These are phyloP conservation scores for Caranx ignobilis DNA, from an alignment of 2,113 vertebrate genomes.

Conservation along the genomic window DNA sequence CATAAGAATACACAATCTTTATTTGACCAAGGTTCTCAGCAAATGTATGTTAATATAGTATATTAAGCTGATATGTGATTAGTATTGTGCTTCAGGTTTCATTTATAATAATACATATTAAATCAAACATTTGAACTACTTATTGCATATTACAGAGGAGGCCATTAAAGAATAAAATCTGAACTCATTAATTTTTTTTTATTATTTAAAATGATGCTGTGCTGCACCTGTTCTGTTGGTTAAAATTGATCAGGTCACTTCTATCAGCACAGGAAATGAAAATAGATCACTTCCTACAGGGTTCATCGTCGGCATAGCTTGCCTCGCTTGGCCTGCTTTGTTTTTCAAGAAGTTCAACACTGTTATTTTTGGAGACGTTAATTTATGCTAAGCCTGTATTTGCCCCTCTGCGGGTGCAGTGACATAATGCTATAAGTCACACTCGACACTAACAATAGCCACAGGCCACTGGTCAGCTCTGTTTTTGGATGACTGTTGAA, in stretches of 20 bases:
- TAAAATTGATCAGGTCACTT: not conserved
- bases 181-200: not conserved
- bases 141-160: slow-evolving; percentile 26
- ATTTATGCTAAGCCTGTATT: slow-evolving; percentile 81
- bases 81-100: slow-evolving; percentile 23
- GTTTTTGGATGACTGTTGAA: slow-evolving; percentile 82
- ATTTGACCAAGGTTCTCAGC: slow-evolving; percentile 42
- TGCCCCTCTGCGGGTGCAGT: slow-evolving; percentile 70
- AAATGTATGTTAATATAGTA: slow-evolving; percentile 57
- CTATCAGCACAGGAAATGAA: not conserved
- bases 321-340: slow-evolving; percentile 39
- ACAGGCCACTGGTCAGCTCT: slow-evolving; percentile 79
- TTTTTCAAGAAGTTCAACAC: slow-evolving; percentile 66
- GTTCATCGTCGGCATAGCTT: slow-evolving; percentile 21
- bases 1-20: not conserved
- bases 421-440: slow-evolving; percentile 85
- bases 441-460: slow-evolving; percentile 82
- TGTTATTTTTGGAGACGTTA: slow-evolving; percentile 79
- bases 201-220: slow-evolving; percentile 8
- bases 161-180: not conserved
- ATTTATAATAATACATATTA: slow-evolving; percentile 49
- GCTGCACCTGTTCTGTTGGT: not conserved
- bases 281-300: slow-evolving; percentile 4
- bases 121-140: slow-evolving; percentile 47
- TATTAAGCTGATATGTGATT: slow-evolving; percentile 50